phyloP scores from a whole-genome alignment of 2,113 vertebrate genomes.

The Myrmophylax atrothorax region DNA sequence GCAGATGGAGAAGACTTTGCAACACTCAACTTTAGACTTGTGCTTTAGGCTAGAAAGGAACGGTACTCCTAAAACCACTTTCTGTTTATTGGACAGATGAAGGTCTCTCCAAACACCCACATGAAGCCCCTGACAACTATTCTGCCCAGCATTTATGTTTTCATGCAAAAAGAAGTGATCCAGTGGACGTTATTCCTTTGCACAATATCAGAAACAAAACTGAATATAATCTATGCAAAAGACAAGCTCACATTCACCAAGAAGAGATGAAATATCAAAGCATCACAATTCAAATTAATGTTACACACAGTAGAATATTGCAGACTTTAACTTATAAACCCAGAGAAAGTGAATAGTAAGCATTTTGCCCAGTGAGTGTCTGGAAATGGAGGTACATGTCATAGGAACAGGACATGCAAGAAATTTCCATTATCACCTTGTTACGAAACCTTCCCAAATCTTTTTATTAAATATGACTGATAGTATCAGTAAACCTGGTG shows the following conservation, averaged over 20 bases:
- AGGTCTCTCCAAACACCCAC: background rate
- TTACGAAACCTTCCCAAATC: background rate
- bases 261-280: background rate
- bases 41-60: background rate
- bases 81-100: background rate
- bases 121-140: background rate
- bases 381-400: background rate
- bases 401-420: background rate
- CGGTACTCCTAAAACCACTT: background rate
- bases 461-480: background rate
- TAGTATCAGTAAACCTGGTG: background rate
- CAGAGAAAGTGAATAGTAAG: background rate
- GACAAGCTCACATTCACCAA: background rate
- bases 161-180: background rate
- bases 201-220: background rate
- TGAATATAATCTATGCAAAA: background rate
- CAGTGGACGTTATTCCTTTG: background rate
- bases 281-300: rapidly evolving
- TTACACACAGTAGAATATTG: background rate
- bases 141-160: background rate
- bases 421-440: background rate
- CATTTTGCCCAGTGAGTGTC: background rate
- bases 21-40: background rate
- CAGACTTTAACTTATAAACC: background rate
- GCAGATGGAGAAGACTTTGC: background rate